A percentile compares a stretch with the other conserved stretches of the same genome.
Evolutionary conservation across 2,888 invertebrate species (phyloP).

Genomic region (Antheraea assamensis): DNA sequence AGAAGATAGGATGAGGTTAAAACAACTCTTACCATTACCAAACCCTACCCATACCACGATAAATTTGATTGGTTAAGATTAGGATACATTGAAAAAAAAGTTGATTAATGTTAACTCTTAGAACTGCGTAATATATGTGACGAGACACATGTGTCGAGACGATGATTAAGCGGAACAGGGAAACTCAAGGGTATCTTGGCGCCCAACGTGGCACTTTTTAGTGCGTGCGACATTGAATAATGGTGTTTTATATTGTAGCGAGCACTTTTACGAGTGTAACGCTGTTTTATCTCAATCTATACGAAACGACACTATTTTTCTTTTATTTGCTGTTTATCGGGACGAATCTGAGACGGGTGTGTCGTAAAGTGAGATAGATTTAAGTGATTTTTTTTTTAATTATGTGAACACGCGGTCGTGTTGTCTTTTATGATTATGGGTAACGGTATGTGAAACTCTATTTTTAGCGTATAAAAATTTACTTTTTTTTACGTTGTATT

Average conservation of each 20-base stretch:
- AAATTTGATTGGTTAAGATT: no score
- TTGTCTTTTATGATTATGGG: background rate
- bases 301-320: background rate
- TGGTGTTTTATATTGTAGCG: conserved; percentile 2
- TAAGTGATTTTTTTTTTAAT: background rate
- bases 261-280: conserved; percentile 16
- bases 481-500: no score
- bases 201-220: conserved; percentile 13
- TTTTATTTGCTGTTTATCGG: conserved; percentile 14
- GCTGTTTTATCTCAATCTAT: conserved; percentile 19
- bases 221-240: conserved; percentile 10
- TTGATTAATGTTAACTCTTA: background rate
- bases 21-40: no score
- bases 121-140: background rate
- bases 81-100: no score
- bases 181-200: conserved; percentile 5
- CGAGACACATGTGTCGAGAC: background rate
- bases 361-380: background rate
- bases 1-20: no score
- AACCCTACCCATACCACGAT: no score
- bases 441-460: background rate
- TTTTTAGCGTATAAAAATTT: background rate
- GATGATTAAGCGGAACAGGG: conserved; percentile 4
- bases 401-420: background rate
- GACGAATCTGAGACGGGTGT: background rate